Conservation (phyloP, 2,113 vertebrate genomes). For the Platanista minor region DNA sequence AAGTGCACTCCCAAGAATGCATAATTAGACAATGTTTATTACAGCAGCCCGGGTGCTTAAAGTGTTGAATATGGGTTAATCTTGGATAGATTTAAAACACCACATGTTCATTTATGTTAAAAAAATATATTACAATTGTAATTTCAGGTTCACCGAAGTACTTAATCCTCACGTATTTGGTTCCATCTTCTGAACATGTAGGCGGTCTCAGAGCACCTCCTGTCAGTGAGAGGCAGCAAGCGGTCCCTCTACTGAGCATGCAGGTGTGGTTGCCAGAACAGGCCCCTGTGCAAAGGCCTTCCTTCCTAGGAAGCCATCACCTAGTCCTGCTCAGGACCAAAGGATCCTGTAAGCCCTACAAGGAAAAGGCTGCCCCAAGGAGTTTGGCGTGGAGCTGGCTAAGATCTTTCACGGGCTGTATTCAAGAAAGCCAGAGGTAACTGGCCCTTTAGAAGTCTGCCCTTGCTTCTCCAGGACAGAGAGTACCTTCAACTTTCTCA, state of each 20-base stretch:
- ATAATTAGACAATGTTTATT: conserved; percentile 77
- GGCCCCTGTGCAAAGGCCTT: neutral
- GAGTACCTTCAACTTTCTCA: rapidly evolving
- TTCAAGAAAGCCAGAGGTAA: rapidly evolving
- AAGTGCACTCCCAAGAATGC: conserved; percentile 69
- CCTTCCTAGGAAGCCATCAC: neutral
- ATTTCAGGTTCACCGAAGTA: conserved; percentile 60
- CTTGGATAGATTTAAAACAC: conserved; percentile 78
- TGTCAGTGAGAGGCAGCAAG: neutral
- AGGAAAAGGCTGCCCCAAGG: neutral
- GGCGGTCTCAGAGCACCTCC: conserved; percentile 12
- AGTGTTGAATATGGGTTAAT: conserved; percentile 76
- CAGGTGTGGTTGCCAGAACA: rapidly evolving
- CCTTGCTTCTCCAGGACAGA: neutral
- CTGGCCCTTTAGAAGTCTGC: rapidly evolving
- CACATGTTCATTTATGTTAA: conserved; percentile 75
- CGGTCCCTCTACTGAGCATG: neutral
- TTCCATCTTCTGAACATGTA: conserved; percentile 44
- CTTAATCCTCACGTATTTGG: conserved; percentile 44
- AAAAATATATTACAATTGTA: conserved; percentile 51
- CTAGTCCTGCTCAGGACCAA: rapidly evolving
- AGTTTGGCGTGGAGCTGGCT: neutral
- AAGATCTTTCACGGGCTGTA: too few species aligned
- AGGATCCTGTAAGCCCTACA: neutral
- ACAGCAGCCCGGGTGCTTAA: conserved; percentile 58